These are phyloP conservation scores for Drosophila arizonae DNA, from an alignment of 1,140 invertebrate genomes.

Conservation along the genomic window DNA sequence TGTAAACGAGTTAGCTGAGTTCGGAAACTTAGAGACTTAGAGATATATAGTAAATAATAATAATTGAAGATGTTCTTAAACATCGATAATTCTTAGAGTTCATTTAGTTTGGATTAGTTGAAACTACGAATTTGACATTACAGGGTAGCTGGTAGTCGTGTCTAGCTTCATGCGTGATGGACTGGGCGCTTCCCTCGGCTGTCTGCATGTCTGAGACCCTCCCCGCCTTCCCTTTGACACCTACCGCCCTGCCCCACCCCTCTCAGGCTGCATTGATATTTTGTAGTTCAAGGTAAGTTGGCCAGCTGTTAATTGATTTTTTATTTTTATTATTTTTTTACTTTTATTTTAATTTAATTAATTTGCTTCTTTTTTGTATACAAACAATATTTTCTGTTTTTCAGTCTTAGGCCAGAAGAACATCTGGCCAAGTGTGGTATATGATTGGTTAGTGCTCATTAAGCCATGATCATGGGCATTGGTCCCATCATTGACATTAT, in stretches of 20 bases:
- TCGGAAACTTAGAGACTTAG: too few species aligned
- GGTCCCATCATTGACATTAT: neutral
- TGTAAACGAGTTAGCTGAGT: neutral
- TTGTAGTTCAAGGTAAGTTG: slow-evolving; percentile 76
- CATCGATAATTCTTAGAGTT: too few species aligned
- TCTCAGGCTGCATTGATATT: slow-evolving; percentile 34
- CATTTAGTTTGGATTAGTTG: too few species aligned
- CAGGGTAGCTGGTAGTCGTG: too few species aligned
- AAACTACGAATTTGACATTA: too few species aligned
- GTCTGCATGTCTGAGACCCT: neutral
- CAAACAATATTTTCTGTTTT: too few species aligned
- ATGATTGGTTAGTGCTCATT: too few species aligned
- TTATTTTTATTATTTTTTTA: neutral
- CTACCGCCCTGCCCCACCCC: neutral
- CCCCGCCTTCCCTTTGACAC: neutral
- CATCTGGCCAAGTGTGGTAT: slow-evolving; percentile 37
- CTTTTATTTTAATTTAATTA: neutral
- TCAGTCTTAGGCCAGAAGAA: neutral
- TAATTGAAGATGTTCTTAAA: too few species aligned
- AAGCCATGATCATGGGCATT: too few species aligned
- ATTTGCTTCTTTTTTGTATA: neutral
- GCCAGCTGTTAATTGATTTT: slow-evolving; percentile 6
- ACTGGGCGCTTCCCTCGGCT: too few species aligned
- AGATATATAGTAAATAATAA: too few species aligned
- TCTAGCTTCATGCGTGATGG: too few species aligned